Conservation (phyloP, 2,888 invertebrate genomes). For the Hemaris fuciformis region DNA sequence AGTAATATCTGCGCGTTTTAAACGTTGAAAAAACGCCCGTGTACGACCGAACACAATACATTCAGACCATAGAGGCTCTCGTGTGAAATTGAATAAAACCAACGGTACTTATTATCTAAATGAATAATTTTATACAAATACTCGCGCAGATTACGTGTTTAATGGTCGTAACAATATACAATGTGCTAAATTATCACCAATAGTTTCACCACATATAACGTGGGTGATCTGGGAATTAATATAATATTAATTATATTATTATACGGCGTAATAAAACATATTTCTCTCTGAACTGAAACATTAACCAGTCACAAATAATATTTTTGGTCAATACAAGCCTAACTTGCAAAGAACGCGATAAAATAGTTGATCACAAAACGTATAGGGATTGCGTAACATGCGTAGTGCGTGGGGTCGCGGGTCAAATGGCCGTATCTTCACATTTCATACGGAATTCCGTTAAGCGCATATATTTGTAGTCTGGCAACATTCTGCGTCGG, state of each 20-base stretch:
- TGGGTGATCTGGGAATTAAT: neutral
- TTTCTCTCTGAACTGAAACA: too few relatives aligned
- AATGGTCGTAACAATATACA: neutral
- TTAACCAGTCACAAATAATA: too few relatives aligned
- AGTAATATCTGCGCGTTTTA: neutral
- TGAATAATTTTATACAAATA: slow-evolving; percentile 55
- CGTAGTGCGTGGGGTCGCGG: neutral
- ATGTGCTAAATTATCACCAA: neutral
- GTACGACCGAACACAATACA: slow-evolving; percentile 19
- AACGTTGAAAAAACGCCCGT: slow-evolving; percentile 25
- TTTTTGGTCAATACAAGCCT: too few relatives aligned
- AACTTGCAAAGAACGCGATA: neutral
- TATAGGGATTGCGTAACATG: neutral
- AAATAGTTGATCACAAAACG: slow-evolving; percentile 17
- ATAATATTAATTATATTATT: too few relatives aligned
- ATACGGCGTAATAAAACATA: too few relatives aligned
- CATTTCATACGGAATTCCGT: neutral
- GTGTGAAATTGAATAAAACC: slow-evolving; percentile 57
- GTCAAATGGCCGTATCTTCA: neutral
- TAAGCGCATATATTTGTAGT: neutral
- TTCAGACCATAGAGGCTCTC: slow-evolving; percentile 20
- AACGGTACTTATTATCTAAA: slow-evolving; percentile 65
- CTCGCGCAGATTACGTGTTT: slow-evolving; percentile 22
- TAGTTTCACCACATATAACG: neutral
- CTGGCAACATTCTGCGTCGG: neutral